Evolutionary conservation across 30 jellyfish, hydroid and myxozoan species (phyloP), one percentile per base, ranked within the genome.

Genomic region (Hydractinia symbiolongicarpus): DNA sequence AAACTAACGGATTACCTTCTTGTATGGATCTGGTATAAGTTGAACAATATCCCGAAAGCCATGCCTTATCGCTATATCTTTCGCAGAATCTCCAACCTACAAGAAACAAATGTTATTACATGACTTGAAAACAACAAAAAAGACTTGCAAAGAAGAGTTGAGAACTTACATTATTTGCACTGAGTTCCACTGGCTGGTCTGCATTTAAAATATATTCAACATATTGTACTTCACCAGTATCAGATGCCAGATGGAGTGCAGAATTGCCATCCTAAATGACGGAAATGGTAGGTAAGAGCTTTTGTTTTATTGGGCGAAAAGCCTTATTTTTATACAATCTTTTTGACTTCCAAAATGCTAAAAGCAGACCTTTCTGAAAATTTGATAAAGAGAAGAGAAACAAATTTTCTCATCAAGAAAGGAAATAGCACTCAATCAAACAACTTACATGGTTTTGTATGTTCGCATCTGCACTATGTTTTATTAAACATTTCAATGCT

Each of bases 81-180:
- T 89, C 44, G 96, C 95, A 1, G 96, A 61, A 72, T 89, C 96
- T 5, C 96, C 96, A 72, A 89, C 94, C 96, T 89, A 15, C 2
- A 77, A 30, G 44, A 85, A 5, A n/a, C 16, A 10, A 51, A 54
- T 30, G 9, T 55, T 8, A 15, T 7, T 58, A 58, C 69, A 58
- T 16, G 6, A 58, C 69, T 16, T 58, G 15, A 58, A 58, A 58
- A 58, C 19, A 16, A 58, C 69, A 58, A 58, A 13, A 11, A 11
- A 11, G 19, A 11, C 69, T 16, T 0, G 61, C 16, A 2, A 8
- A 9, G 30, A 5, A 8, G 30, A 72, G 30, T 19, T 19, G 11
- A 54, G 8, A 20, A 77, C 97, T 81, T 64, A 90, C 97, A 68
- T 84, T 90, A 72, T 90, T 90, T 21, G 92, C 87, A 60, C 95